Base-by-base conservation (phyloP, 2,797 vertebrate genomes). In the Todus mexicanus region DNA sequence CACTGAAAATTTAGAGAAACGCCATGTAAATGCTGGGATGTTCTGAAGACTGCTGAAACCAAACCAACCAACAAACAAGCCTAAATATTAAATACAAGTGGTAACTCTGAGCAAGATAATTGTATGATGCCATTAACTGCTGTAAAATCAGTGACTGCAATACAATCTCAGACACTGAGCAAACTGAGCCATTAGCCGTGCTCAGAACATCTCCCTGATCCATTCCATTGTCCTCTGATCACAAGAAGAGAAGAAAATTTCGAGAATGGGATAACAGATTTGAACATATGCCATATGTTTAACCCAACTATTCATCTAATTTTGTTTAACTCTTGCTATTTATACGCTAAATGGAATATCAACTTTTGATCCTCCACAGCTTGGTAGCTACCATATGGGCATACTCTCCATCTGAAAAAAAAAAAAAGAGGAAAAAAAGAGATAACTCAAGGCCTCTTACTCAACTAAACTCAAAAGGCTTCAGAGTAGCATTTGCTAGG, bases 321-420 rank as follows among this genome's bases (percentile, higher is more conserved):
- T 94, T 87, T 74, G 63, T 81, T 95, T 89, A 95, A 92, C 84
- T 95, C 84, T 69, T 94, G 72, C 81, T 93, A 93, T 93, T 96
- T 92, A 94, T 89, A 94, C n/a, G 73, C 69, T 95, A 93, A 94
- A 93, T 48, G 69, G 78, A 78, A 93, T 84, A 93, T 78, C 79
- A 87, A 90, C 86, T 87, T 85, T 56, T 95, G 79, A 95, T 92
- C 93, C 93, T 81, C 89, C 92, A 93, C 92, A 93, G 90, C 59
- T 92, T 94, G 84, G 72, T 95, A 95, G 72, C 87, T 78, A 93
- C 92, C 96, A 96, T 89, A 95, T 93, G 92, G 94, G 72, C 69
- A 83, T 20, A 94, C 51, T 93, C 65, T 59, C 71, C 42, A 71
- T 38, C 7, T 33, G 21, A 82, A 42, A 33, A 37, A 33, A 47